Evolutionary conservation across 1,140 invertebrate species (phyloP).

Genomic region (Triops cancriformis): DNA sequence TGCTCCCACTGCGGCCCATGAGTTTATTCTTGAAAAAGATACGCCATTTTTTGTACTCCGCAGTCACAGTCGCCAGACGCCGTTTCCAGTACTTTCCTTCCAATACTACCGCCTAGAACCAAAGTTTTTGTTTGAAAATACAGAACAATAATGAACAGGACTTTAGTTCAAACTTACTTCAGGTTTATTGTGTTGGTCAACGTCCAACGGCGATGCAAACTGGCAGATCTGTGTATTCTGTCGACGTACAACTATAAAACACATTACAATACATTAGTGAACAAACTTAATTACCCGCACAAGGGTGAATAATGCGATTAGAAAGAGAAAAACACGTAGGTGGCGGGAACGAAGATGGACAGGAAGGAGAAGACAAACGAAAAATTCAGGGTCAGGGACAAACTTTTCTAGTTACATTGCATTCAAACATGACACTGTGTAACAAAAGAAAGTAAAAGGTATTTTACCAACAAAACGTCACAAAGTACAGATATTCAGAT

Average conservation of each 20-base stretch:
- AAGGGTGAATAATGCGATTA: neutral
- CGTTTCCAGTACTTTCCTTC: constrained; percentile 99
- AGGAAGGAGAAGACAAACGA: neutral
- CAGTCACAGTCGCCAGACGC: constrained; percentile 87
- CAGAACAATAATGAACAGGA: neutral
- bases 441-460: too few species aligned
- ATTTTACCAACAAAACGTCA: too few species aligned
- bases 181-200: constrained; percentile 88
- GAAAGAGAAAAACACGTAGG: neutral
- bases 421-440: too few species aligned
- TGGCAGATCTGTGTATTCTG: constrained; percentile 83
- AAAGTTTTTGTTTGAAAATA: constrained; percentile 22
- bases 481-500: neutral
- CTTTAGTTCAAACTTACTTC: constrained; percentile 57
- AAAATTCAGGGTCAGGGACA: too few species aligned
- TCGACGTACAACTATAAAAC: constrained; percentile 77
- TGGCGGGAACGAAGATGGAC: neutral
- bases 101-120: constrained; percentile 73
- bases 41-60: constrained; percentile 99
- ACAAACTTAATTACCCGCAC: neutral
- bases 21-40: constrained; percentile 82
- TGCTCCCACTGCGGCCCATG: constrained; percentile 56
- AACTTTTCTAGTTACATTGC: too few species aligned
- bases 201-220: constrained; percentile 88
- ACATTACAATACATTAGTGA: constrained; percentile 28